phyloP scores from a whole-genome alignment of 2,113 vertebrate species.

The Perca fluviatilis region DNA sequence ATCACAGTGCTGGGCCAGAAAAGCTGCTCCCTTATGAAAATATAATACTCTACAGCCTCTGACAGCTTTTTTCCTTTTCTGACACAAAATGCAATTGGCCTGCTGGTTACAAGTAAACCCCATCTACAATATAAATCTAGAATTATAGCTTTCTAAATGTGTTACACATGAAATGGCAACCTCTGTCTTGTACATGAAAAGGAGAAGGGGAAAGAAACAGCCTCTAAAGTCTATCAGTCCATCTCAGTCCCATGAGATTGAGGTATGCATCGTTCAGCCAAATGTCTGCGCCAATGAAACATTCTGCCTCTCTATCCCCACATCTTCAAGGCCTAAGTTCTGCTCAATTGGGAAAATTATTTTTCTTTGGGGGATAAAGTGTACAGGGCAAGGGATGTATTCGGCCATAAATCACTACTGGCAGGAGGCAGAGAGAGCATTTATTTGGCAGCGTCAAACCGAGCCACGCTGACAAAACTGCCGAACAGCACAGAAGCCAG shows the following conservation, averaged over 20 bases:
- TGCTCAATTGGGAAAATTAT: slow-evolving; percentile 62
- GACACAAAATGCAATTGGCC: slow-evolving; percentile 21
- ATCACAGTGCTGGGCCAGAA: background rate
- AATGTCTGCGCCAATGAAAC: slow-evolving; percentile 40
- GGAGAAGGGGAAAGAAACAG: slow-evolving; percentile 20
- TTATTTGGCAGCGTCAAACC: slow-evolving; percentile 62
- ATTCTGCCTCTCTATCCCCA: slow-evolving; percentile 40
- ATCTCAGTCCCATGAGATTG: slow-evolving; percentile 21
- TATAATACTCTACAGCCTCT: background rate
- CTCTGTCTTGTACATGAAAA: slow-evolving; percentile 21
- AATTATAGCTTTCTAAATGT: slow-evolving; percentile 42
- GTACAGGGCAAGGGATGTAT: slow-evolving; percentile 59
- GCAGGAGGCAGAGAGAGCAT: slow-evolving; percentile 54
- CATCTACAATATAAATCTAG: slow-evolving; percentile 12
- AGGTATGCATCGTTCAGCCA: slow-evolving; percentile 54
- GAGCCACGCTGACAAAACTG: slow-evolving; percentile 65
- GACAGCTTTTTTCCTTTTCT: slow-evolving; percentile 12
- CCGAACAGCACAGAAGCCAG: slow-evolving; percentile 63
- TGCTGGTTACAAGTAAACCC: slow-evolving; percentile 15
- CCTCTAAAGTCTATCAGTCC: slow-evolving; percentile 1
- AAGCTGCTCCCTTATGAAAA: background rate
- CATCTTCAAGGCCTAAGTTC: slow-evolving; percentile 51
- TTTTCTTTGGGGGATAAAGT: slow-evolving; percentile 63
- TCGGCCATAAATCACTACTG: slow-evolving; percentile 63
- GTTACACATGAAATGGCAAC: slow-evolving; percentile 29